Evolutionary conservation across 1,140 invertebrate species (phyloP).

Genomic region (Riptortus pedestris): DNA sequence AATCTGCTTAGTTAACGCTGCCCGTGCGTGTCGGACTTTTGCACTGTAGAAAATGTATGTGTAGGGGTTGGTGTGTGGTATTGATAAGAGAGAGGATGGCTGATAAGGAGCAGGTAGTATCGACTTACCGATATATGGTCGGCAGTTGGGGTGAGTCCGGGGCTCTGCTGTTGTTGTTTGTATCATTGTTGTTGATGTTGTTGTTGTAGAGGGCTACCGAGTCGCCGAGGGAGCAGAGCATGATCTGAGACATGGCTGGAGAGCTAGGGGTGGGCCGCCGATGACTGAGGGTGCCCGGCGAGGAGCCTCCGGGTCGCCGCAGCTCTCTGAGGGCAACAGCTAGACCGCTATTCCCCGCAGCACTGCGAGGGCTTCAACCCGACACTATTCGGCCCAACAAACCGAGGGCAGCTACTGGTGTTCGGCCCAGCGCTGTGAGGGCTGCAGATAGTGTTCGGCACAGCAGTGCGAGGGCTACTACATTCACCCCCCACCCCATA

Average conservation of each 20-base stretch:
- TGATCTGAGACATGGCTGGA: slow-evolving; percentile 30
- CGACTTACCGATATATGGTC: slow-evolving; percentile 30
- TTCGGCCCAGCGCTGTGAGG: neutral
- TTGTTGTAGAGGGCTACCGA: slow-evolving; percentile 23
- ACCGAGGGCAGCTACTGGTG: neutral
- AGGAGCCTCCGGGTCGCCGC: slow-evolving; percentile 15
- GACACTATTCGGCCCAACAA: neutral
- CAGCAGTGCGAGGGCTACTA: too few species aligned
- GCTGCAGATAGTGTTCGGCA: too few species aligned
- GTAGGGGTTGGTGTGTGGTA: too few species aligned
- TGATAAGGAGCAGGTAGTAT: too few species aligned
- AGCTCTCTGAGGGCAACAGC: neutral
- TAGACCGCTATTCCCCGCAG: neutral
- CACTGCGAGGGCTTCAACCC: neutral
- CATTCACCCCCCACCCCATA: too few species aligned
- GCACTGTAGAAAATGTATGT: too few species aligned
- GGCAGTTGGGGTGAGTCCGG: slow-evolving; percentile 25
- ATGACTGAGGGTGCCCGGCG: neutral
- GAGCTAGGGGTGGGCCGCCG: slow-evolving; percentile 21
- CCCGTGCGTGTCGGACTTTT: too few species aligned
- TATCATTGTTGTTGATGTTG: slow-evolving; percentile 27
- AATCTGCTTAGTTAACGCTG: too few species aligned
- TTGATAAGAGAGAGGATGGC: too few species aligned
- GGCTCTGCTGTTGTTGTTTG: slow-evolving; percentile 28
- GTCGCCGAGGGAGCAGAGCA: slow-evolving; percentile 26